Percentiles rank a stretch among this genome's conserved stretches.
Evolutionary conservation across 1,140 invertebrate species (phyloP).

Genomic region (Papilio polyxenes): DNA sequence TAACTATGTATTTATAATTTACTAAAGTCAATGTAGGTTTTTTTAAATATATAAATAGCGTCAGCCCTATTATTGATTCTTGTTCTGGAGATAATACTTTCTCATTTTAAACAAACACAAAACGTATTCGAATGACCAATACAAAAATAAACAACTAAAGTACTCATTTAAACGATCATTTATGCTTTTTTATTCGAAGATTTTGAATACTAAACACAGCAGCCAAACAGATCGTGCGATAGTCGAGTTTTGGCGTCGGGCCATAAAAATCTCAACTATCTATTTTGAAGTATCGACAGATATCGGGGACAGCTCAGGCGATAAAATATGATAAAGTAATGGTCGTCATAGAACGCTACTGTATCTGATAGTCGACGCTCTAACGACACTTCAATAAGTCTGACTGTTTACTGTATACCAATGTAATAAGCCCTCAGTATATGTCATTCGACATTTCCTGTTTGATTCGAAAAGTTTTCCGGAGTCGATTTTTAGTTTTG

Average conservation of each 20-base stretch:
- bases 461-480: background rate
- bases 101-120: background rate
- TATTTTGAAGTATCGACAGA: constrained; percentile 69
- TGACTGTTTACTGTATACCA: constrained; percentile 24
- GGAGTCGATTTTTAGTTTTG: background rate
- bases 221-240: constrained; percentile 61
- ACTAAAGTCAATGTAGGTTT: background rate
- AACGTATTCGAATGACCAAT: background rate
- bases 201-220: constrained; percentile 59
- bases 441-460: background rate
- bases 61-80: background rate
- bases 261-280: constrained; percentile 62
- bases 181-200: constrained; percentile 49
- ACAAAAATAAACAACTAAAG: background rate
- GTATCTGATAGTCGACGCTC: constrained; percentile 62
- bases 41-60: background rate
- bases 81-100: background rate
- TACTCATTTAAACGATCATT: constrained; percentile 10
- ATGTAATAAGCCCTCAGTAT: constrained; percentile 33
- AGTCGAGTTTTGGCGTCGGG: constrained; percentile 54
- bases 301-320: constrained; percentile 58
- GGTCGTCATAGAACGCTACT: constrained; percentile 65
- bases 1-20: background rate
- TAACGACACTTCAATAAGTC: background rate
- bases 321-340: constrained; percentile 75